Evolutionary conservation across 2,113 vertebrate species (phyloP).

Genomic region (Hemichromis elongatus): DNA sequence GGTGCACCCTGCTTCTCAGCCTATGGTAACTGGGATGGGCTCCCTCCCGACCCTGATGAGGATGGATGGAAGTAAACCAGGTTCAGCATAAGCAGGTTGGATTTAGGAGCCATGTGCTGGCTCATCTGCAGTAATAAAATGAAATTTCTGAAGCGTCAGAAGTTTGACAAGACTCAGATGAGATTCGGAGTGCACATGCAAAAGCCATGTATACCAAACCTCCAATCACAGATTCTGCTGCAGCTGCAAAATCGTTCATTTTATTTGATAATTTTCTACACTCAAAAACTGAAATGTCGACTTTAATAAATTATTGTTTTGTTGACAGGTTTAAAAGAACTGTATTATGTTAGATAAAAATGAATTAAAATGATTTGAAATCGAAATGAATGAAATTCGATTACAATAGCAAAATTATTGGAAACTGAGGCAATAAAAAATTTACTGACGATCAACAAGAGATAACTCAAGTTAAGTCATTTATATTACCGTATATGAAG

Average conservation of each 20-base stretch:
- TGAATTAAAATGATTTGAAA: rapidly evolving
- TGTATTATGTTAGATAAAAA: neutral
- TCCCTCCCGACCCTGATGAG: neutral
- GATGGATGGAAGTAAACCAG: neutral
- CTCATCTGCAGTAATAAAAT: neutral
- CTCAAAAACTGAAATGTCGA: rapidly evolving
- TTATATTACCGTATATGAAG: no score
- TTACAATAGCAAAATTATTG: rapidly evolving
- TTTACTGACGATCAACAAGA: neutral
- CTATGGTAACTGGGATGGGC: neutral
- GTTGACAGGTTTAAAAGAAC: neutral
- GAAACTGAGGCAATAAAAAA: rapidly evolving
- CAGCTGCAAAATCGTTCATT: rapidly evolving
- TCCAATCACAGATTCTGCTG: neutral
- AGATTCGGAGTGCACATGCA: neutral
- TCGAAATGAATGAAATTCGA: rapidly evolving
- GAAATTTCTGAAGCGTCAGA: neutral
- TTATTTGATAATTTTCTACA: neutral
- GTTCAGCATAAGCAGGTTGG: no score
- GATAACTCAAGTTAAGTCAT: no score
- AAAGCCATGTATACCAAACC: neutral
- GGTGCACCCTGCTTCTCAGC: neutral
- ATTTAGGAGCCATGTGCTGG: rapidly evolving
- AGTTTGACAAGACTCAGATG: neutral
- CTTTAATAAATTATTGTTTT: rapidly evolving